Conservation (phyloP, 2,888 invertebrate species). For the Lucinisca nassula region DNA sequence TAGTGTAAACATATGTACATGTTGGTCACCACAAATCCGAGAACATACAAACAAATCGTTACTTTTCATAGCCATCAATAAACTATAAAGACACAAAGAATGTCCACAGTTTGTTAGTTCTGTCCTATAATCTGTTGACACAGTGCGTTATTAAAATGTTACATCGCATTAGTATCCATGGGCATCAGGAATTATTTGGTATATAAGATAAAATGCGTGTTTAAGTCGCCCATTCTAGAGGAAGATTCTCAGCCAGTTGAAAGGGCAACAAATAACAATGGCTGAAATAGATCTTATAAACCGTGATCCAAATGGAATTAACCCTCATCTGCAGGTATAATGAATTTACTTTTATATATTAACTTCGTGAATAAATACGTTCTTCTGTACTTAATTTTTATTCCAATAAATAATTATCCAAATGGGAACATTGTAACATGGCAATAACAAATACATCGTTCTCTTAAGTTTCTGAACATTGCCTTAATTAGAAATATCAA, state of each 20-base stretch:
- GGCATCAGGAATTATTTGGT: too few relatives aligned
- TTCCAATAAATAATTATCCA: too few relatives aligned
- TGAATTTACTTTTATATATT: background rate
- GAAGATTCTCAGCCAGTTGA: background rate
- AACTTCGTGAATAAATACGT: too few relatives aligned
- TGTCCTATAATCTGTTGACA: background rate
- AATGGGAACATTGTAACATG: too few relatives aligned
- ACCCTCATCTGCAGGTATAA: conserved; percentile 92
- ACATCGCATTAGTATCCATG: background rate
- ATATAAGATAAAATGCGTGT: background rate
- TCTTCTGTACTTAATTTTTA: too few relatives aligned
- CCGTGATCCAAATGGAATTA: conserved; percentile 92
- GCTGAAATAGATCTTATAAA: conserved; percentile 90
- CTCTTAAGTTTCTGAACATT: too few relatives aligned
- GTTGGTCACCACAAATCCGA: background rate
- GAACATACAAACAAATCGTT: background rate
- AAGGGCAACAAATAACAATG: background rate
- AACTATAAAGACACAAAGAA: background rate
- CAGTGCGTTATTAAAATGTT: background rate
- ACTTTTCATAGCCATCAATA: background rate
- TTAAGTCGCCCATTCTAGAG: background rate
- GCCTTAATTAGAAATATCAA: too few relatives aligned
- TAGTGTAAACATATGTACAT: background rate
- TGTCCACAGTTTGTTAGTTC: background rate
- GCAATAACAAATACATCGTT: too few relatives aligned